phyloP scores from a whole-genome alignment of 2,113 vertebrate species.

The Lampris megalopsis region DNA sequence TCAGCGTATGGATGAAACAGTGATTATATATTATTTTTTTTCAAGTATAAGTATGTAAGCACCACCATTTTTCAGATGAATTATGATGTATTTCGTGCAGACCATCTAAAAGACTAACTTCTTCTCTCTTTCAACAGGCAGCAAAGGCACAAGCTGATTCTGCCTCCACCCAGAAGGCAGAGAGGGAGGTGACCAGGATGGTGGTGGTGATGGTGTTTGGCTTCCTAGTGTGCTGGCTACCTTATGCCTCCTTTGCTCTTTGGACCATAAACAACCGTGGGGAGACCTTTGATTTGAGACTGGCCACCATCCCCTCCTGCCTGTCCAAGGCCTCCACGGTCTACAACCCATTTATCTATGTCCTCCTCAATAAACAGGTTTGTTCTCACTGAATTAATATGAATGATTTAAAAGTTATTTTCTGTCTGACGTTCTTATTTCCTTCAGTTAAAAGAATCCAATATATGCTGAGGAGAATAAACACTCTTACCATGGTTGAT shows the following conservation, averaged over 20 bases:
- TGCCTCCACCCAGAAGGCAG: constrained; percentile 83
- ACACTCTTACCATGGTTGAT: too few species aligned
- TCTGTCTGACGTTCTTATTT: background rate
- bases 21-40: background rate
- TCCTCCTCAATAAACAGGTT: constrained; percentile 84
- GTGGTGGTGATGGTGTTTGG: constrained; percentile 82
- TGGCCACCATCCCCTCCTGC: constrained; percentile 79
- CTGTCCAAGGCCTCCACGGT: constrained; percentile 82
- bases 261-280: constrained; percentile 77
- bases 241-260: constrained; percentile 77
- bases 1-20: background rate
- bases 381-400: background rate
- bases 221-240: constrained; percentile 82
- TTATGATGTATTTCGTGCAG: too few species aligned
- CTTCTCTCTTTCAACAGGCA: constrained; percentile 66
- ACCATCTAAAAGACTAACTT: background rate
- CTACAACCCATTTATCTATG: constrained; percentile 84
- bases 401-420: background rate
- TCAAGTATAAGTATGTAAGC: too few species aligned
- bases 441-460: background rate
- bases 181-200: constrained; percentile 83
- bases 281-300: constrained; percentile 72
- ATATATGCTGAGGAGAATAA: too few species aligned
- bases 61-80: too few species aligned
- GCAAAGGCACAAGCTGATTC: constrained; percentile 82